Evolutionary conservation across 2,888 invertebrate species (phyloP).

Genomic region (Eueremaeus valkanovi): DNA sequence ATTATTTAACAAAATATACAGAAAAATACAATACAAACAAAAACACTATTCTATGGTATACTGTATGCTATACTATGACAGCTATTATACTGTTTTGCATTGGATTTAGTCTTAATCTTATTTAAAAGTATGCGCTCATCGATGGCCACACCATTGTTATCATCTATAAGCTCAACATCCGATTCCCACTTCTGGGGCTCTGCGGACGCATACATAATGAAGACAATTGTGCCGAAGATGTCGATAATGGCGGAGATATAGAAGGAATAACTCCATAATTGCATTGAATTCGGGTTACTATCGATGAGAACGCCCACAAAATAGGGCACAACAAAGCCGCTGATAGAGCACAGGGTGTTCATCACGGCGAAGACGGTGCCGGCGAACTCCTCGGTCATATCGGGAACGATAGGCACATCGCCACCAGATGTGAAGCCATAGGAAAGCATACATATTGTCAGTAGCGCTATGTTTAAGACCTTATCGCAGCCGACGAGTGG

Average conservation of each 20-base stretch:
- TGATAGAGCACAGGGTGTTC: slow-evolving; percentile 31
- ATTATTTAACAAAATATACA: too few species aligned
- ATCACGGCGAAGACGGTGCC: slow-evolving; percentile 39
- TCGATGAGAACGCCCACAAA: slow-evolving; percentile 38
- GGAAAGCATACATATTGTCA: slow-evolving; percentile 34
- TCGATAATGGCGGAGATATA: slow-evolving; percentile 35
- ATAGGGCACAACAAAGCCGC: slow-evolving; percentile 38
- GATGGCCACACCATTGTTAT: not conserved
- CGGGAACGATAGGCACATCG: slow-evolving; percentile 36
- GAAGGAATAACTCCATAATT: slow-evolving; percentile 35
- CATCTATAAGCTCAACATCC: not conserved
- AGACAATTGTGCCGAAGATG: slow-evolving; percentile 31
- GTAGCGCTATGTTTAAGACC: slow-evolving; percentile 1
- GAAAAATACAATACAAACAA: too few species aligned
- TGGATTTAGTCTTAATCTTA: too few species aligned
- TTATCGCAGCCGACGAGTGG: slow-evolving; percentile 25
- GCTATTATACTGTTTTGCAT: too few species aligned
- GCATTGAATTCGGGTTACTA: slow-evolving; percentile 26
- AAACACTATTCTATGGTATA: too few species aligned
- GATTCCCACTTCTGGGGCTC: slow-evolving; percentile 34
- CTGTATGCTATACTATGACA: too few species aligned
- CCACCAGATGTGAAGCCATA: slow-evolving; percentile 41
- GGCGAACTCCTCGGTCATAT: slow-evolving; percentile 35
- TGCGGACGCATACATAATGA: slow-evolving; percentile 20
- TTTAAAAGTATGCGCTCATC: too few species aligned